These are phyloP conservation scores for Semibalanus balanoides DNA, from an alignment of 1,140 invertebrate species.

Conservation along the genomic window DNA sequence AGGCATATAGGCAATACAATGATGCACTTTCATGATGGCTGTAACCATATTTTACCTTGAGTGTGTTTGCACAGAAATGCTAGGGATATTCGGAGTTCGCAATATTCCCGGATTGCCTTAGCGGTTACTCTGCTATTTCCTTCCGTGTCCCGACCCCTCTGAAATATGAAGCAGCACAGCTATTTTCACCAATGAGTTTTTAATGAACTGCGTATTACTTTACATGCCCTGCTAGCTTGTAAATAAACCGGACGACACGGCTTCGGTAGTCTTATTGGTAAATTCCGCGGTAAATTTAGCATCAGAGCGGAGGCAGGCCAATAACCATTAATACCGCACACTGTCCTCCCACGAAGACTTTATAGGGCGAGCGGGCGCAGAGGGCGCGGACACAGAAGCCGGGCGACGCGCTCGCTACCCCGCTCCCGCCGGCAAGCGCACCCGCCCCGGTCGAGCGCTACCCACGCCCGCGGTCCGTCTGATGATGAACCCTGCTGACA, in stretches of 20 bases:
- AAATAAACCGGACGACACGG: background rate
- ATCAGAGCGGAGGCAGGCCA: background rate
- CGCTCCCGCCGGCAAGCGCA: no score
- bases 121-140: no score
- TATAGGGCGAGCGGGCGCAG: background rate
- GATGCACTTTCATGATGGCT: no score
- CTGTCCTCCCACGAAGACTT: background rate
- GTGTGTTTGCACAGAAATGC: no score
- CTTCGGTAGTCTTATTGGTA: background rate
- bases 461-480: no score
- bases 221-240: background rate
- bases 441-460: no score
- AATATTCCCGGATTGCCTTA: no score
- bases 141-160: background rate
- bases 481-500: no score
- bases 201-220: background rate
- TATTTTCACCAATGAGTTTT: background rate
- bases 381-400: background rate
- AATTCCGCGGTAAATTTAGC: background rate
- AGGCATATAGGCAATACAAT: no score
- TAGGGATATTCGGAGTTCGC: no score
- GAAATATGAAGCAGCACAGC: background rate
- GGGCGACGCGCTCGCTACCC: background rate
- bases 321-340: background rate
- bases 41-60: no score